Evolutionary conservation across 2,113 vertebrate genomes (phyloP), one percentile per base, ranked within the genome.

Genomic region (Chaetodon trifascialis): DNA sequence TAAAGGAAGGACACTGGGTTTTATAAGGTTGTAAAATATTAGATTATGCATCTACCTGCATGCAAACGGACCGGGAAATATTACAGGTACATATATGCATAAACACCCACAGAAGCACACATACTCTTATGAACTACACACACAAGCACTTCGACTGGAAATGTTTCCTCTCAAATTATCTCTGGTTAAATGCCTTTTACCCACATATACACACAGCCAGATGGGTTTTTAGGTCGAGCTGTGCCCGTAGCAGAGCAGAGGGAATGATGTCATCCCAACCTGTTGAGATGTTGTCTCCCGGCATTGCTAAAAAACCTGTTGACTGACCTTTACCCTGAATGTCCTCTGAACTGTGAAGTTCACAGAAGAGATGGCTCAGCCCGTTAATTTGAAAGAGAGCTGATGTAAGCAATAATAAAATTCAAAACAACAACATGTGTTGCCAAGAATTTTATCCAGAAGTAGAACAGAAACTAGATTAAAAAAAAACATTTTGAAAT

Each of bases 191-290:
- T 80, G 59, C 67, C 40, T 84, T 87, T 84, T 73, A 67, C 42
- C 69, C 59, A 87, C 64, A 86, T 14, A 73, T 40, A 54, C 60
- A 82, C 74, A 64, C 63, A 76, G 62, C 79, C 85, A 89, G 83
- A 88, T 88, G 76, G 83, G 49, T 68, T 89, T 88, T 82, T 77
- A 79, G 89, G 88, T 88, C 77, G 88, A 12, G 5, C 38, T 49
- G 60, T 9, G 85, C 83, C 82, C 75, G 74, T 51, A 91, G 86
- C 77, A 54, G 34, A 83, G 59, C 71, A 73, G 21, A 58, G 80
- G 59, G 36, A 78, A 59, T 82, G 86, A 86, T 74, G 69, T 89
- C 70, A 86, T 76, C 67, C 51, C 83, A 82, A 90, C 87, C 79
- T 89, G 66, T 90, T 87, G 70, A 64, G 46, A 79, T 58, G 14